A percentile compares a stretch with the other conserved stretches of the same genome.
phyloP scores from a whole-genome alignment of 2,888 invertebrate genomes.

The Eupelmus urozonus region DNA sequence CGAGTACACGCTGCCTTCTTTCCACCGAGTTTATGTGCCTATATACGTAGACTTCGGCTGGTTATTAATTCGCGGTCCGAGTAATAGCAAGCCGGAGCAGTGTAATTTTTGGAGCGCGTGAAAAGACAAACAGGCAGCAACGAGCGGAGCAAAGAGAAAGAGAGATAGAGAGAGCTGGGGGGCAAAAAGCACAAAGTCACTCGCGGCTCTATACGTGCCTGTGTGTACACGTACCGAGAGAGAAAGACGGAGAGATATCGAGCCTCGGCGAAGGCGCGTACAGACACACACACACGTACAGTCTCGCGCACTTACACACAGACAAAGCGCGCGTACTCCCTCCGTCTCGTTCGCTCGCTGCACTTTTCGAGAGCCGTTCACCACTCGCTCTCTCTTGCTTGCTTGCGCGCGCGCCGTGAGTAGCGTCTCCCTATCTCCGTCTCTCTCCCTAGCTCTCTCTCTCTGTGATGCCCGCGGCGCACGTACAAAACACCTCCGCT shows the following conservation, averaged over 20 bases:
- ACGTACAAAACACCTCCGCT: conserved; percentile 45
- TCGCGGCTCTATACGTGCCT: too few species aligned
- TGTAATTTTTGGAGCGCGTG: not conserved
- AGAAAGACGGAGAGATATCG: too few species aligned
- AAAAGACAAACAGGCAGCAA: too few species aligned
- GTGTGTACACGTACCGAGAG: too few species aligned
- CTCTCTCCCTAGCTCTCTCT: not conserved
- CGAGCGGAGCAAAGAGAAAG: not conserved
- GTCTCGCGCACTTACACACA: not conserved
- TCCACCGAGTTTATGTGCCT: too few species aligned
- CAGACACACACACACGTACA: not conserved
- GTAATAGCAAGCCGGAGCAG: too few species aligned
- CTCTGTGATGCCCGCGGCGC: not conserved
- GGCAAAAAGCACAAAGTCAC: conserved; percentile 19
- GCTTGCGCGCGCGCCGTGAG: too few species aligned
- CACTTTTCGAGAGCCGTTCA: not conserved
- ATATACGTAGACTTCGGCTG: too few species aligned
- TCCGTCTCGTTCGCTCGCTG: not conserved
- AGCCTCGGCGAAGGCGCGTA: conserved; percentile 21
- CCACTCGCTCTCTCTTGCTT: conserved; percentile 1
- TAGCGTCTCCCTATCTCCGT: not conserved
- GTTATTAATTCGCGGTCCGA: too few species aligned
- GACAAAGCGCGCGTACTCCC: too few species aligned
- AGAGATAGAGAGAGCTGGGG: not conserved
- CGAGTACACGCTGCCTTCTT: too few species aligned